phyloP scores from a whole-genome alignment of 2,113 vertebrate species.

The Panthera leo region DNA sequence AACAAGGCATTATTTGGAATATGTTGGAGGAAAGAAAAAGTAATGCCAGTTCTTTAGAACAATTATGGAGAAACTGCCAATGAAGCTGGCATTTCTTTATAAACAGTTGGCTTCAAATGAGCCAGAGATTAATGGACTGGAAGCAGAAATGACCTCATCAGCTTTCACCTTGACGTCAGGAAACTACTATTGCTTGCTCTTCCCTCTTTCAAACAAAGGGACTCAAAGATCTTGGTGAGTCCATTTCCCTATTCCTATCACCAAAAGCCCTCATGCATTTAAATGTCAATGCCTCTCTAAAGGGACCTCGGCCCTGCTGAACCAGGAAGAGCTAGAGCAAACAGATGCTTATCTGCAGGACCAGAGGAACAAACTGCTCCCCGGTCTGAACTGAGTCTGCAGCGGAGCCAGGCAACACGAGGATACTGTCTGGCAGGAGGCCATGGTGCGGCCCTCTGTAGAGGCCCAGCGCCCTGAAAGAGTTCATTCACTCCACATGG shows the following conservation, averaged over 20 bases:
- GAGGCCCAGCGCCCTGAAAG: slow-evolving; percentile 52
- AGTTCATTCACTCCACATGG: slow-evolving; percentile 58
- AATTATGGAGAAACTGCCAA: slow-evolving; percentile 65
- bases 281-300: background rate
- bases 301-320: background rate
- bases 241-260: background rate
- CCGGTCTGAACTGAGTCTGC: background rate
- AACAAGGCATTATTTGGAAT: background rate
- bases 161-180: slow-evolving; percentile 51
- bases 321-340: slow-evolving; percentile 62
- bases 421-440: background rate
- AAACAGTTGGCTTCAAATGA: slow-evolving; percentile 40
- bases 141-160: slow-evolving; percentile 12
- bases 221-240: background rate
- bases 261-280: background rate
- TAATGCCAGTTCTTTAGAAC: slow-evolving; percentile 44
- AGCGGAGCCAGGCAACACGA: background rate
- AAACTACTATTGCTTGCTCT: background rate
- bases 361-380: slow-evolving; percentile 34
- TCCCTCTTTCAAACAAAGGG: slow-evolving; percentile 52
- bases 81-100: slow-evolving; percentile 35
- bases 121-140: slow-evolving; percentile 14
- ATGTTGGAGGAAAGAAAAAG: slow-evolving; percentile 41
- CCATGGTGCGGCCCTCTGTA: background rate
- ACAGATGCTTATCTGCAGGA: slow-evolving; percentile 65